phyloP scores from a whole-genome alignment of 2,797 vertebrate genomes.

The Oryzias sinensis region DNA sequence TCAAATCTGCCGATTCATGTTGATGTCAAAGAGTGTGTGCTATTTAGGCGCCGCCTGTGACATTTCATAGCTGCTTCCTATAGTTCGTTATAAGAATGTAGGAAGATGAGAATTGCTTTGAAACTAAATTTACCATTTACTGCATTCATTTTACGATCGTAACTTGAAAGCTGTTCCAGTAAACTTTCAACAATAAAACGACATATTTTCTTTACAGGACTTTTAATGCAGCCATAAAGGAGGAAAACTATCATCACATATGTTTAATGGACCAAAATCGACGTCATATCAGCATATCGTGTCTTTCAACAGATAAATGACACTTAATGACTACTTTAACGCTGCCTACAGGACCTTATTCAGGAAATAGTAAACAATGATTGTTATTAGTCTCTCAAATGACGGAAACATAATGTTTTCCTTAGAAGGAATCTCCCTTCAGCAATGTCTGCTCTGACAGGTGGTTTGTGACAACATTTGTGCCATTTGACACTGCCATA shows the following conservation, averaged over 20 bases:
- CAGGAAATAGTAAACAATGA: conserved; percentile 4
- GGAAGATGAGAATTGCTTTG: too few species aligned
- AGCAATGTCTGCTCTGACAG: conserved; percentile 37
- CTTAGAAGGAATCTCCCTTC: conserved; percentile 15
- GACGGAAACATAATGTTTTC: conserved; percentile 35
- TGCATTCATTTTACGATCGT: not conserved
- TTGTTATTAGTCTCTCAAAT: conserved; percentile 24
- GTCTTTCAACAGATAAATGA: conserved; percentile 17
- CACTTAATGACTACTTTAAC: not conserved
- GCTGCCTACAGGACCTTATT: not conserved
- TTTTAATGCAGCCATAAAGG: conserved; percentile 7
- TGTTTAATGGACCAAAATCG: not conserved
- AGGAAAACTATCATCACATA: conserved; percentile 1
- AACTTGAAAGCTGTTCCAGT: not conserved
- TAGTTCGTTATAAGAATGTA: too few species aligned
- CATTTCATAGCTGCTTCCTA: too few species aligned
- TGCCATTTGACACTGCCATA: conserved; percentile 30
- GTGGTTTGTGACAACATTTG: conserved; percentile 40
- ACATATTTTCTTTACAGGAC: conserved; percentile 12
- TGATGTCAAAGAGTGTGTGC: too few species aligned
- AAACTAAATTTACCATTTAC: not conserved
- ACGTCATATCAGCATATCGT: conserved; percentile 6
- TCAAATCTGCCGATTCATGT: too few species aligned
- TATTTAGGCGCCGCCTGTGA: too few species aligned
- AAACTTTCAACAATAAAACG: conserved; percentile 14